These are phyloP conservation scores for Plemyria rubiginata DNA, from an alignment of 2,888 invertebrate genomes.

Conservation along the genomic window DNA sequence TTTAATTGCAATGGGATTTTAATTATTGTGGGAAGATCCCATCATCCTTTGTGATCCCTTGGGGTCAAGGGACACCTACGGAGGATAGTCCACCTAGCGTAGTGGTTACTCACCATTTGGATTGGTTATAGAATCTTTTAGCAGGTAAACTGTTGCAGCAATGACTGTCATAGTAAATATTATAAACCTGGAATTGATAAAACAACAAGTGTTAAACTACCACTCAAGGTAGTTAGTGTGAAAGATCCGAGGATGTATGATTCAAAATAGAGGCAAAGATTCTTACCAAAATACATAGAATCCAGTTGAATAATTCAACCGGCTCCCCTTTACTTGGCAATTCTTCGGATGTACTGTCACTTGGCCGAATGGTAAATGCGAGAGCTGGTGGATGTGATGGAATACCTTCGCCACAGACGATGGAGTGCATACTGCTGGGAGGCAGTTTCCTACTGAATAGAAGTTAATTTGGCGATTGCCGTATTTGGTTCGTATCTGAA, in stretches of 20 bases:
- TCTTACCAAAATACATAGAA: conserved; percentile 36
- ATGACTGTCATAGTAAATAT: conserved; percentile 1
- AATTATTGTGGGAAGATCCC: no score
- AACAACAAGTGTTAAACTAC: background rate
- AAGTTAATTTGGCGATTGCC: conserved; percentile 9
- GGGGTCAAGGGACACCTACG: no score
- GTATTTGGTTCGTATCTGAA: conserved; percentile 21
- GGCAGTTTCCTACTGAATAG: conserved; percentile 32
- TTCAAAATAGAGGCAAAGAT: no score
- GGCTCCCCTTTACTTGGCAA: conserved; percentile 26
- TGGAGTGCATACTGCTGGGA: conserved; percentile 28
- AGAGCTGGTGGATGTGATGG: conserved; percentile 21
- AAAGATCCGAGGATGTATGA: no score
- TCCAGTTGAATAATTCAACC: conserved; percentile 3
- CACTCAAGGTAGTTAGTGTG: background rate
- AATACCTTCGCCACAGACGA: conserved; percentile 33
- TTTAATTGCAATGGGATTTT: no score
- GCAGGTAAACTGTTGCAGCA: conserved; percentile 9
- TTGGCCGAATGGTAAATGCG: conserved; percentile 21
- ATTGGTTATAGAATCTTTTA: conserved; percentile 12
- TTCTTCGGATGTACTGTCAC: conserved; percentile 25
- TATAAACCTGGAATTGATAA: conserved; percentile 19
- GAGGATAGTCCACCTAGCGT: no score
- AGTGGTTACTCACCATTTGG: conserved; percentile 21
- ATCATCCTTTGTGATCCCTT: no score